phyloP scores from a whole-genome alignment of 2,888 invertebrate species.

The Seira musarum region DNA sequence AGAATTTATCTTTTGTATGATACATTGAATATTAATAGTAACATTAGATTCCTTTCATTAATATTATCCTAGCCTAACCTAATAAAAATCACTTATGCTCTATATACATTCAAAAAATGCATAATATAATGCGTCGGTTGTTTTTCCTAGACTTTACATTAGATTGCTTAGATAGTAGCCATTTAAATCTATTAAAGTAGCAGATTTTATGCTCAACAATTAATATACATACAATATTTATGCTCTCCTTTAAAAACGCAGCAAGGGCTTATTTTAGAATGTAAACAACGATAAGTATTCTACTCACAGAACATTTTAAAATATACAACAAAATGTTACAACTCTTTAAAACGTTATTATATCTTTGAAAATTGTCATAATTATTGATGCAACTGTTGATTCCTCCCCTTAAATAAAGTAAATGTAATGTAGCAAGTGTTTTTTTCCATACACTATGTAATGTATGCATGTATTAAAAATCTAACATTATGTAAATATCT shows the following conservation, averaged over 20 bases:
- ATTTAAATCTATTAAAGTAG: slow-evolving; percentile 10
- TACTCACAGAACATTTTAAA: neutral
- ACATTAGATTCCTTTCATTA: too few relatives aligned
- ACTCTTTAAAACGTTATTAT: slow-evolving; percentile 5
- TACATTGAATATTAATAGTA: slow-evolving; percentile 33
- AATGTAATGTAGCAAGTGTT: neutral
- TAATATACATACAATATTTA: neutral
- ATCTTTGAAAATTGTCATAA: slow-evolving; percentile 27
- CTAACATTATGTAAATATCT: slow-evolving; percentile 39
- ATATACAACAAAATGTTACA: slow-evolving; percentile 42
- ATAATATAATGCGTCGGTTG: too few relatives aligned
- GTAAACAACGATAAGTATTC: neutral
- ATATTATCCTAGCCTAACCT: too few relatives aligned
- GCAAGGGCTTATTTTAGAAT: neutral
- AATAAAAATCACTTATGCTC: slow-evolving; percentile 17
- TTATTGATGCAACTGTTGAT: neutral
- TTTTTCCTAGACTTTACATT: too few relatives aligned
- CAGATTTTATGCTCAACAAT: slow-evolving; percentile 39
- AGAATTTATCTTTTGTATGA: slow-evolving; percentile 25
- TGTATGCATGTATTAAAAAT: too few relatives aligned
- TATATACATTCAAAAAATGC: too few relatives aligned
- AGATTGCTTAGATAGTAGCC: too few relatives aligned
- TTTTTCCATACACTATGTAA: too few relatives aligned
- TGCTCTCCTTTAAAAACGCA: neutral
- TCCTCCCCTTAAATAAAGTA: neutral